Conservation (phyloP, 2,113 vertebrate genomes). For the Oxyruncus cristatus region DNA sequence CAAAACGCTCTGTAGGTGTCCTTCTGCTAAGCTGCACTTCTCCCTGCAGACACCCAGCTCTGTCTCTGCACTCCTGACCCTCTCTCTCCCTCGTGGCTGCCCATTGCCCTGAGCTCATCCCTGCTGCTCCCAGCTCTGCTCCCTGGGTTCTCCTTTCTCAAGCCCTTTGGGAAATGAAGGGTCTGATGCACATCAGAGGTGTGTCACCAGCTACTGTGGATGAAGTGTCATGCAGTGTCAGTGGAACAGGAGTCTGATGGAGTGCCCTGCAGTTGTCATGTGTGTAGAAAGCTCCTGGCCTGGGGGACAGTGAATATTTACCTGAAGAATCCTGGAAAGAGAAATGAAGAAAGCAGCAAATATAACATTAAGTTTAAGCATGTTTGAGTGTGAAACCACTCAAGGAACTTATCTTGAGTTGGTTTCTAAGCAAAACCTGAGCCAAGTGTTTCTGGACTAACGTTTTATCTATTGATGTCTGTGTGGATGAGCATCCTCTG, state of each 20-base stretch:
- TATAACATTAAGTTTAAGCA: background rate
- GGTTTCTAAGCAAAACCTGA: background rate
- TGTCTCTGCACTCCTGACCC: background rate
- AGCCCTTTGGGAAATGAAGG: background rate
- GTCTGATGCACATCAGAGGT: background rate
- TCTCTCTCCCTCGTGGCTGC: rapidly evolving
- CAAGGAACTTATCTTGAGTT: background rate
- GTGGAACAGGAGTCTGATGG: background rate
- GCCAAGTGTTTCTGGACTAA: background rate
- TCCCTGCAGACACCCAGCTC: background rate
- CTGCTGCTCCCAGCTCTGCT: background rate
- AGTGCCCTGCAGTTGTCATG: background rate
- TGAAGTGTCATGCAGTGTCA: background rate
- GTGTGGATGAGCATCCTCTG: background rate
- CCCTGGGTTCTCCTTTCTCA: background rate
- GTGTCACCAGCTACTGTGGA: background rate
- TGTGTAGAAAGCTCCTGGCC: background rate
- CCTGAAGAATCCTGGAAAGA: background rate
- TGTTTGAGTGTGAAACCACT: background rate
- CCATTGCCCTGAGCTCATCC: background rate
- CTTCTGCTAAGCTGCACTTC: background rate
- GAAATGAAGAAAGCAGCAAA: background rate
- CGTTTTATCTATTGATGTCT: background rate
- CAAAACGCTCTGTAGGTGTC: background rate
- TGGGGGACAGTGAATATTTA: background rate